A percentile compares a stretch with the other conserved stretches of the same genome.
phyloP scores from a whole-genome alignment of 2,888 invertebrate species.

The Eupeodes luniger region DNA sequence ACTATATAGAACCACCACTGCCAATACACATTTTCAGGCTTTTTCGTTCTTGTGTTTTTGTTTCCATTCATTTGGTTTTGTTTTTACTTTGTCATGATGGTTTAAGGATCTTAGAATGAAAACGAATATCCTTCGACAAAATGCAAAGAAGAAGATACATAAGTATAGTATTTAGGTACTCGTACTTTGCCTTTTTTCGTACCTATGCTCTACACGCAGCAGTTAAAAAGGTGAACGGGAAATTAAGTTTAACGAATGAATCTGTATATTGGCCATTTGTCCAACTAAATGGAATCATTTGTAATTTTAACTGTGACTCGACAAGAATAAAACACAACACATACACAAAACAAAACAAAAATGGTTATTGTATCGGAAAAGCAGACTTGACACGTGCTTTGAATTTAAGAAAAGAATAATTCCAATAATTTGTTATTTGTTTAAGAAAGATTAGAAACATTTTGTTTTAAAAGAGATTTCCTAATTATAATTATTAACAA shows the following conservation, averaged over 20 bases:
- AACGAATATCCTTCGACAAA: conserved; percentile 34
- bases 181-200: conserved; percentile 14
- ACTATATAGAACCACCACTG: too few relatives aligned
- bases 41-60: background rate
- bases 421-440: background rate
- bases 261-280: conserved; percentile 64
- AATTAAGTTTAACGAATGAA: conserved; percentile 66
- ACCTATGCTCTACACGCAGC: background rate
- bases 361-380: conserved; percentile 37
- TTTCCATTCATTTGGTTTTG: conserved; percentile 1
- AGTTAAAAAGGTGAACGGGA: conserved; percentile 52
- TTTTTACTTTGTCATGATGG: conserved; percentile 13
- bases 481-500: background rate
- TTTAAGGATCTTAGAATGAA: background rate
- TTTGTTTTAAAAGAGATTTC: background rate
- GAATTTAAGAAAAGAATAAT: conserved; percentile 1
- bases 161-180: too few relatives aligned
- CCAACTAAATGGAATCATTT: conserved; percentile 58
- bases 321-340: conserved; percentile 1
- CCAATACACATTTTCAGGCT: conserved; percentile 7
- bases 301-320: conserved; percentile 65
- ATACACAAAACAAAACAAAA: background rate
- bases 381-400: conserved; percentile 48
- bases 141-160: conserved; percentile 20
- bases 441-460: background rate